Percentiles rank a stretch among this genome's conserved stretches.
phyloP scores from a whole-genome alignment of 1,140 invertebrate genomes.

The Drosophila oshimai region DNA sequence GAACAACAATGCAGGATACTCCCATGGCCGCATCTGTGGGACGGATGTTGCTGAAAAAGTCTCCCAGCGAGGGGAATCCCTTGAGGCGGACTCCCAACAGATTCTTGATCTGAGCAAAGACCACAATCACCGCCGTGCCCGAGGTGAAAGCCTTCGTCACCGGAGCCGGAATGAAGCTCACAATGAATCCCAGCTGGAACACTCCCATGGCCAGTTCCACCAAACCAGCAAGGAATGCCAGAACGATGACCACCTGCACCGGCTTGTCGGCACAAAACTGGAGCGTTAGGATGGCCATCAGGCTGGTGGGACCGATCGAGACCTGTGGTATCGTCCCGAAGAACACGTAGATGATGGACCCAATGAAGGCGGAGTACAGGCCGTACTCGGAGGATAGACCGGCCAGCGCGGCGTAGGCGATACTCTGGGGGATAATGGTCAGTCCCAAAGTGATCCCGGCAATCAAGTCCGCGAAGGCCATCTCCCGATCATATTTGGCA shows the following conservation, averaged over 20 bases:
- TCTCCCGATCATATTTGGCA: constrained; percentile 85
- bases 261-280: constrained; percentile 89
- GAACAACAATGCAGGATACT: constrained; percentile 86
- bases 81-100: constrained; percentile 90
- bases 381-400: constrained; percentile 88
- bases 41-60: constrained; percentile 85
- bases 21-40: constrained; percentile 88
- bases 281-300: constrained; percentile 90
- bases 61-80: constrained; percentile 88
- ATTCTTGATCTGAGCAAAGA: constrained; percentile 93
- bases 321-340: constrained; percentile 96
- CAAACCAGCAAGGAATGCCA: constrained; percentile 90
- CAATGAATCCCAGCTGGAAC: constrained; percentile 88
- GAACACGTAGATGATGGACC: constrained; percentile 93
- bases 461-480: constrained; percentile 86
- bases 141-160: constrained; percentile 97
- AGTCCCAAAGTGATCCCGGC: constrained; percentile 91
- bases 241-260: constrained; percentile 89
- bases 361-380: constrained; percentile 80
- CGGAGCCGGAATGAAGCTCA: constrained; percentile 97
- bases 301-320: constrained; percentile 93
- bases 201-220: constrained; percentile 90
- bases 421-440: constrained; percentile 92
- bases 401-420: constrained; percentile 91
- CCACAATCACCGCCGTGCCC: constrained; percentile 96